Evolutionary conservation across 2,888 invertebrate species (phyloP), one percentile per base, ranked within the genome.

Genomic region (Diarsia mendica): DNA sequence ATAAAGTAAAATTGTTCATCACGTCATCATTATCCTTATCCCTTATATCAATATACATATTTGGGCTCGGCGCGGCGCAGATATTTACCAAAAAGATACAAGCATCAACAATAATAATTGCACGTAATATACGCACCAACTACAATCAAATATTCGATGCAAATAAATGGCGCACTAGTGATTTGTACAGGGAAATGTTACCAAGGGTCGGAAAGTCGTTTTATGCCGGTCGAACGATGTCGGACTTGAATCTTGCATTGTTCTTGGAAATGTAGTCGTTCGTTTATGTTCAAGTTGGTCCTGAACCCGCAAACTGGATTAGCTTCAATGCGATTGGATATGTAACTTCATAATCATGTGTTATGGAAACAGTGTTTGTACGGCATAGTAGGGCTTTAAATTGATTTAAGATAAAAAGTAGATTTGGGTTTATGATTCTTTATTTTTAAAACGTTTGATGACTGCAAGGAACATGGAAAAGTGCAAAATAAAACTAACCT

Each of bases 241-340:
- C 71, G 77, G 73, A 65, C 75, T 76, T 51, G 75, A 76, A 66
- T 74, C 81, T 83, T 73, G 82, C 84, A 86, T 88, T 88, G 87
- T 88, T 90, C 87, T 85, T 80, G 76, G 84, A 87, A 87, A 84
- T 86, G 86, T 88, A 80, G 87, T 85, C 85, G 83, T 82, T 86
- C 74, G 76, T 84, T 83, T 87, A 84, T 81, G 82, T 44, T 44
- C 63, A 67, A 75, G 44, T 63, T 46, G 49, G 58, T 83, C 63
- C 67, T 69, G 39, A 66, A 69, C 67, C 46, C 51, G 67, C 20
- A 67, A 60, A 75, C 71, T 71, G 63, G 39, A 75, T 77, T 74
- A 77, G 53, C 64, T 67, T 60, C 39, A 66, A 64, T 55, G 4
- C 63, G 33, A 46, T 80, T 79, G 75, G 51, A 71, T 73, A 77